These are phyloP conservation scores for Parnassius mnemosyne DNA, from an alignment of 2,888 invertebrate species.

Conservation along the genomic window DNA sequence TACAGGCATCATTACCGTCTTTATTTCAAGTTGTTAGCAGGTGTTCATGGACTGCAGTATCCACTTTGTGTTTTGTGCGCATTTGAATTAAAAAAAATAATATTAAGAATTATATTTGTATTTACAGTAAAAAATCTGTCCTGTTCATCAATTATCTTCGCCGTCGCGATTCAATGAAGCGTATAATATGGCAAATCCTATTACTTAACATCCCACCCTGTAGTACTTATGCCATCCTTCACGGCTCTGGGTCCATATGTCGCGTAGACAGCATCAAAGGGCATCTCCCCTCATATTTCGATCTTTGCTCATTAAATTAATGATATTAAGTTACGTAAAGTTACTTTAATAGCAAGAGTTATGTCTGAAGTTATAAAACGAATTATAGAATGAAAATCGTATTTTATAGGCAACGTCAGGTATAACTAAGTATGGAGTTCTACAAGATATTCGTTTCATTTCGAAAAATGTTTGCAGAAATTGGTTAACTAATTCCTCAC, in stretches of 20 bases:
- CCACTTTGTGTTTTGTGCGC: too few species aligned
- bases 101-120: too few species aligned
- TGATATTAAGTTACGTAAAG: constrained; percentile 14
- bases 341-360: constrained; percentile 10
- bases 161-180: not conserved
- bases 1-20: too few species aligned
- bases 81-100: too few species aligned
- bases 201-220: not conserved
- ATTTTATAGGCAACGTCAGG: not conserved
- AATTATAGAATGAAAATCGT: not conserved
- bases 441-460: too few species aligned
- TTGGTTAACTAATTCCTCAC: too few species aligned
- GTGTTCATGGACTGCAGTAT: too few species aligned
- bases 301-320: constrained; percentile 20
- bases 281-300: constrained; percentile 3
- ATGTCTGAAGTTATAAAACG: not conserved
- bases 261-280: constrained; percentile 20
- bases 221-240: constrained; percentile 1
- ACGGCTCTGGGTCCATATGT: constrained; percentile 17
- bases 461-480: too few species aligned
- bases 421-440: too few species aligned
- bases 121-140: too few species aligned
- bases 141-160: not conserved
- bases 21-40: too few species aligned
- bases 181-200: not conserved